Evolutionary conservation across 2,888 invertebrate genomes (phyloP), one percentile per base, ranked within the genome.

Genomic region (Torymus tubicola): DNA sequence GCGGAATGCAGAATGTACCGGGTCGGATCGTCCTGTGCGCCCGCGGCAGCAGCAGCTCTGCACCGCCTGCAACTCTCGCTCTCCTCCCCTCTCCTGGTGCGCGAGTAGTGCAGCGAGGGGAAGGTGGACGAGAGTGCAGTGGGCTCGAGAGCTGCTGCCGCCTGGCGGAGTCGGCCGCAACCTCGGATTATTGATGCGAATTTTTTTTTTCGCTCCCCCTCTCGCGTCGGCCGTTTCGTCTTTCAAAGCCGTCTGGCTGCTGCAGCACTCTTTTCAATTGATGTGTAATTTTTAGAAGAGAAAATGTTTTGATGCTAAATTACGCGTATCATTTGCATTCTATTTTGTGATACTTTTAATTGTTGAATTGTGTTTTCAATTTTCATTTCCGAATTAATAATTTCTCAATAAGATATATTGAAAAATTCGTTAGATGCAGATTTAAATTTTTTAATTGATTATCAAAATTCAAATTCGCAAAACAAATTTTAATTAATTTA

Each of bases 81-180:
- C n/a, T 31, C 71, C 18, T 50, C 70, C 21, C 64, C 52, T 16
- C 75, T 14, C 24, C 61, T 14, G 31, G 52, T 16, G 55, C 64
- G 73, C 52, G 58, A 57, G 50, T 3, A 18, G 21, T n/a, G 42
- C 1, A 31, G 13, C 31, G n/a, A 18, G 42, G 14, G 14, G 14
- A 11, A 16, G 53, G n/a, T 8, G 24, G 55, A 21, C 42, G 42
- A n/a, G 64, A 21, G 18, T 4, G 58, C 31, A 52, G 53, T 24
- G 52, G 57, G 65, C 55, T 70, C 53, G 76, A 10, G 55, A 81
- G 72, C 50, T 81, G 80, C 80, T 77, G 80, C 76, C 80, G 55
- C 63, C 80, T 81, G 52, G 12, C 42, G 72, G 58, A 21, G 31
- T 53, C 68, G 63, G 50, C 63, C 53, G 67, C 16, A 81, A 81